A percentile compares a stretch with the other conserved stretches of the same genome.
Evolutionary conservation across 37 sponge, comb jelly and placozoan species (phyloP).

Genomic region (Lycopodina hypogea): DNA sequence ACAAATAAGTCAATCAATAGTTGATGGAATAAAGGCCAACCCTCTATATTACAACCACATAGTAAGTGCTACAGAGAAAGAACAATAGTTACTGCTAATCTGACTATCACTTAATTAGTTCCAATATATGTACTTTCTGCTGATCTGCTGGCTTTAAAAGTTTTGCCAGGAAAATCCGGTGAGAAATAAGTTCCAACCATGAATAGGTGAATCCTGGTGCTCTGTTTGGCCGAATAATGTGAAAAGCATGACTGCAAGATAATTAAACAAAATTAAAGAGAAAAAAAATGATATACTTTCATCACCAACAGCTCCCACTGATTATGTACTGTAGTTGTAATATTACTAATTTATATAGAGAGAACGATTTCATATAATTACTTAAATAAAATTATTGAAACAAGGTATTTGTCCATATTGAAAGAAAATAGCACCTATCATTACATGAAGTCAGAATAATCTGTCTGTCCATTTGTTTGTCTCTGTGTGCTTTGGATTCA

Average conservation of each 20-base stretch:
- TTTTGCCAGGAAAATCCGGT: constrained; percentile 85
- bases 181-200: constrained; percentile 98
- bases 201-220: constrained; percentile 97
- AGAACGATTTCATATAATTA: no score
- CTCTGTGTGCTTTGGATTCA: no score
- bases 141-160: constrained; percentile 86
- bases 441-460: no score
- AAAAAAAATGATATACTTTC: no score
- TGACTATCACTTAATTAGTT: not conserved
- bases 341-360: no score
- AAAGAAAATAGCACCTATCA: no score
- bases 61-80: not conserved
- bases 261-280: not conserved
- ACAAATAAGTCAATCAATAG: constrained; percentile 92
- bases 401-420: no score
- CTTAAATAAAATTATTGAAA: no score
- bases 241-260: constrained; percentile 75
- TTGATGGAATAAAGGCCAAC: constrained; percentile 96
- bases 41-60: constrained; percentile 38
- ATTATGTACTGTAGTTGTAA: no score
- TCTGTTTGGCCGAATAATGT: constrained; percentile 76
- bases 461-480: no score
- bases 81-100: not conserved
- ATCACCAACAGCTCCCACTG: no score
- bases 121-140: constrained; percentile 55